A percentile compares a stretch with the other conserved stretches of the same genome.
phyloP scores from a whole-genome alignment of 2,113 vertebrate genomes.

The Brienomyrus longianalis region DNA sequence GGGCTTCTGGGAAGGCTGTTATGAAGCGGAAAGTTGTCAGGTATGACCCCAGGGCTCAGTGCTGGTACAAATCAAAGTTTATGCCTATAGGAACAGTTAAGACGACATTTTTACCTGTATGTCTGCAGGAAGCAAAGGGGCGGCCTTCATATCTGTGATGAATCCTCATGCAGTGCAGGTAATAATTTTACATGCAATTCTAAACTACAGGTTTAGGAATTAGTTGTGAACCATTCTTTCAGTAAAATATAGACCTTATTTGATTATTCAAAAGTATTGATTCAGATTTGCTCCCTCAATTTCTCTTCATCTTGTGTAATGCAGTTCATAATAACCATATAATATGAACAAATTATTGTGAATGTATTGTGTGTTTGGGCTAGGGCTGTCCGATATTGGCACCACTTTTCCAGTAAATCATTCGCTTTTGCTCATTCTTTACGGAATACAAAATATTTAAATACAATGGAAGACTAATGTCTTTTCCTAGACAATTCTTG shows the following conservation, averaged over 20 bases:
- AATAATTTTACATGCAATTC: slow-evolving; percentile 1
- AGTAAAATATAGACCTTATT: too few species aligned
- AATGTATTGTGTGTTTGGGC: not conserved
- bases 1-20: slow-evolving; percentile 23
- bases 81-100: not conserved
- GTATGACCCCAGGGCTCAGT: slow-evolving; percentile 25
- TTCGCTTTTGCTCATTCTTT: not conserved
- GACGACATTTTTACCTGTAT: not conserved
- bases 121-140: slow-evolving; percentile 53
- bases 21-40: slow-evolving; percentile 64
- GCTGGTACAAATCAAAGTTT: not conserved
- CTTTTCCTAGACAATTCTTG: not conserved
- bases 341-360: not conserved
- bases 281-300: too few species aligned
- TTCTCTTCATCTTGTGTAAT: too few species aligned
- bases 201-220: not conserved
- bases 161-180: slow-evolving; percentile 57
- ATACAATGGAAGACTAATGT: not conserved
- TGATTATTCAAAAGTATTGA: too few species aligned
- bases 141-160: slow-evolving; percentile 50
- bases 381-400: not conserved
- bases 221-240: not conserved
- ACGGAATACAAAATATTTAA: not conserved
- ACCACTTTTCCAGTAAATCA: too few species aligned
- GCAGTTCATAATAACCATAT: not conserved